Evolutionary conservation across 2,113 vertebrate species (phyloP).

Genomic region (Tachuris rubrigastra): DNA sequence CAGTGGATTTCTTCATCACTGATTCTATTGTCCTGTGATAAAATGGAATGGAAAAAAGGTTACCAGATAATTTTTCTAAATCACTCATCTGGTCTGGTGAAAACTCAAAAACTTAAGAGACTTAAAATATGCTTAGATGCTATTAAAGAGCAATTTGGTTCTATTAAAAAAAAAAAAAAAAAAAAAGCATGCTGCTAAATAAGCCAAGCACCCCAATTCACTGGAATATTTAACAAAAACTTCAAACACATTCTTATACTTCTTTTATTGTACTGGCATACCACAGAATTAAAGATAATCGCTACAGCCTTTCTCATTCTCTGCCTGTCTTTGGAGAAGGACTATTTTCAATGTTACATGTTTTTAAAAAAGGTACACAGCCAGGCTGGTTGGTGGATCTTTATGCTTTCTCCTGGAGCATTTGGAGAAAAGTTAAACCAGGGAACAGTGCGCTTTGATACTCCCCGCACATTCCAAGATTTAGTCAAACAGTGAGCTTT

Average conservation of each 20-base stretch:
- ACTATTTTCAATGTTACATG: background rate
- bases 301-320: background rate
- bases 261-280: background rate
- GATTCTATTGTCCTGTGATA: slow-evolving; percentile 17
- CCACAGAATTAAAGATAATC: background rate
- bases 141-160: background rate
- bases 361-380: background rate
- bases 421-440: background rate
- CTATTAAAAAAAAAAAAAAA: background rate
- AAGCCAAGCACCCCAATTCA: background rate
- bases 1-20: slow-evolving; percentile 2
- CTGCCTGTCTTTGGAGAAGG: background rate
- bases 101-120: background rate
- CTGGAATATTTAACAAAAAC: background rate
- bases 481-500: background rate
- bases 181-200: background rate
- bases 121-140: background rate
- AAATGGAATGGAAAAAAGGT: slow-evolving; percentile 5
- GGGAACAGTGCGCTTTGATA: background rate
- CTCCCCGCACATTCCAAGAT: background rate
- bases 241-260: background rate
- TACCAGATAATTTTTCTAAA: background rate
- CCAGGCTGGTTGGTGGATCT: background rate
- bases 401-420: background rate
- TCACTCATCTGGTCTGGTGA: background rate